These are phyloP conservation scores for Margaritifera margaritifera DNA, from an alignment of 2,888 invertebrate species.

Conservation along the genomic window DNA sequence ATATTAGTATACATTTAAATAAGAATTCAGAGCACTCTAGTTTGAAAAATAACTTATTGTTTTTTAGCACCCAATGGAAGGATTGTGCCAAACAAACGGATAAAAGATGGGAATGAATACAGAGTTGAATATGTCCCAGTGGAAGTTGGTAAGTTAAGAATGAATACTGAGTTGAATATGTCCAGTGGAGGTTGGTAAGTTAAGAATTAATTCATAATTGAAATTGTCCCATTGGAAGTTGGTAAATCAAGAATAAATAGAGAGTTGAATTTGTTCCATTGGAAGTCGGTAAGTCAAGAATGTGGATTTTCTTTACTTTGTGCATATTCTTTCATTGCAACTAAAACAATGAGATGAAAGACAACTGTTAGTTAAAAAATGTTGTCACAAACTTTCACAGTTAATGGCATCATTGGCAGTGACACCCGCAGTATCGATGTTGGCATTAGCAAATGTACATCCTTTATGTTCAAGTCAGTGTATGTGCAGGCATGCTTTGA, in stretches of 20 bases:
- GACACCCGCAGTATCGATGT: no score
- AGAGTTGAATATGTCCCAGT: constrained; percentile 57
- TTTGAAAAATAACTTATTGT: not conserved
- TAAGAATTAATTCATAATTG: constrained; percentile 39
- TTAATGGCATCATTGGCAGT: no score
- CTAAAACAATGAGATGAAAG: no score
- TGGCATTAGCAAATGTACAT: no score
- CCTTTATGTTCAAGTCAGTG: no score
- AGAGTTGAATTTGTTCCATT: constrained; percentile 61
- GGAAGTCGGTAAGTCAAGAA: constrained; percentile 40
- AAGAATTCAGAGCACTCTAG: no score
- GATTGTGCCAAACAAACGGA: constrained; percentile 33
- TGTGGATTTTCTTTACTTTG: not conserved
- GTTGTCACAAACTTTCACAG: no score
- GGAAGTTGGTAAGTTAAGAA: constrained; percentile 51
- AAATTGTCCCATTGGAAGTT: constrained; percentile 58
- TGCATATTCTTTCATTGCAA: not conserved
- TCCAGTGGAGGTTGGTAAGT: constrained; percentile 56
- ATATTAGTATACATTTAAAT: no score
- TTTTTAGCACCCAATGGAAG: constrained; percentile 46
- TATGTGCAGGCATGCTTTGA: no score
- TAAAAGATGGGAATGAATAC: constrained; percentile 31
- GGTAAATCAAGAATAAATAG: constrained; percentile 41
- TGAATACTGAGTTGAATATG: constrained; percentile 54
- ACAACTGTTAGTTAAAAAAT: no score